These are phyloP conservation scores for Brachionus paranguensis DNA, from an alignment of 1,140 invertebrate species.

Conservation along the genomic window DNA sequence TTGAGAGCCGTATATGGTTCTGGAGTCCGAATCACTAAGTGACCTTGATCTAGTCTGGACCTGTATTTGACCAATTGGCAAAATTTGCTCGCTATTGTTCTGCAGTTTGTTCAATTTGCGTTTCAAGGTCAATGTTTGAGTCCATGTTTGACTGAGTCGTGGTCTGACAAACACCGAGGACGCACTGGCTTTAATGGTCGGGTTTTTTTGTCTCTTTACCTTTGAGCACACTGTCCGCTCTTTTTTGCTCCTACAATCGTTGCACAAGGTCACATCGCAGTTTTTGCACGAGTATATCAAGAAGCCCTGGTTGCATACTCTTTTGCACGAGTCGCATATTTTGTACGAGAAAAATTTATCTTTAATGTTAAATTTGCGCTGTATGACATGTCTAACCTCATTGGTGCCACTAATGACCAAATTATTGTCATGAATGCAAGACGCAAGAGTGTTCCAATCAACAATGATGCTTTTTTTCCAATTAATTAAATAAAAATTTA, in stretches of 20 bases:
- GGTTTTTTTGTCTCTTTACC: neutral
- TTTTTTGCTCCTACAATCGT: neutral
- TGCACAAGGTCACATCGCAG: neutral
- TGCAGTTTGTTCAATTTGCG: neutral
- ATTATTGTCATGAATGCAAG: neutral
- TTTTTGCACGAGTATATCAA: neutral
- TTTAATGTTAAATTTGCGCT: neutral
- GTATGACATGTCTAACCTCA: neutral
- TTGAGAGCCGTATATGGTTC: neutral
- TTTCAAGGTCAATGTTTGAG: neutral
- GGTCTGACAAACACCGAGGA: neutral
- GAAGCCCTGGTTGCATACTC: neutral
- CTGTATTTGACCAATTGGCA: conserved; percentile 5
- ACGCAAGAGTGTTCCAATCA: neutral
- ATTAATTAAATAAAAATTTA: neutral
- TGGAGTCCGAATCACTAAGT: neutral
- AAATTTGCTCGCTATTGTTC: conserved; percentile 30
- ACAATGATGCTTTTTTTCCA: neutral
- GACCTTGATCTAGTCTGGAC: neutral
- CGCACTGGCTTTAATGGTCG: neutral
- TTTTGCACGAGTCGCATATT: neutral
- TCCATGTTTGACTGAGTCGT: neutral
- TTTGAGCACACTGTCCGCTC: neutral
- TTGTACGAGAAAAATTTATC: neutral
- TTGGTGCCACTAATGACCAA: neutral